phyloP scores from a whole-genome alignment of 2,113 vertebrate species.

The Scophthalmus maximus region DNA sequence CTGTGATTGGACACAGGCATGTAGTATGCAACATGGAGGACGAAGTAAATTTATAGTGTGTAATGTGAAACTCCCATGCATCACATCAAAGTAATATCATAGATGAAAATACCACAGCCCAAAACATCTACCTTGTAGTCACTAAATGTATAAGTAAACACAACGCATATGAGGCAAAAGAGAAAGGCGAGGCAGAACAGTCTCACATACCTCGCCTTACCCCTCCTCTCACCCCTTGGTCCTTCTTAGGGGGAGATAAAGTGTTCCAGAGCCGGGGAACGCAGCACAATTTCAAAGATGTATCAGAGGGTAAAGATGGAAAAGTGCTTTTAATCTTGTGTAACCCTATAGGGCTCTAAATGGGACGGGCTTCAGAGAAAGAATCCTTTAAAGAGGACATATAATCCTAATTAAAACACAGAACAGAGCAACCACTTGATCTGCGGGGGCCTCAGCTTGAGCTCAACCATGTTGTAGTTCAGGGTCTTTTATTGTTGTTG shows the following conservation, averaged over 20 bases:
- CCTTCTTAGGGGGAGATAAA: constrained; percentile 70
- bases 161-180: constrained; percentile 52
- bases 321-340: constrained; percentile 82
- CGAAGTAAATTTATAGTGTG: constrained; percentile 55
- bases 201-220: constrained; percentile 43
- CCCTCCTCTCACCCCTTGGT: constrained; percentile 57
- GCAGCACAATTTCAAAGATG: constrained; percentile 79
- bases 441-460: constrained; percentile 52
- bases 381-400: constrained; percentile 78
- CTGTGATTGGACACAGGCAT: constrained; percentile 80
- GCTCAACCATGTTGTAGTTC: constrained; percentile 47
- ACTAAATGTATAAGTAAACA: constrained; percentile 51
- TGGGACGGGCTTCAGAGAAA: constrained; percentile 68
- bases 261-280: constrained; percentile 77
- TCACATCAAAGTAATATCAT: constrained; percentile 76
- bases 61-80: constrained; percentile 46
- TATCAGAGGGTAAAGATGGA: constrained; percentile 77
- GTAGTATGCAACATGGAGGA: constrained; percentile 69
- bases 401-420: constrained; percentile 82
- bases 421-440: constrained; percentile 73
- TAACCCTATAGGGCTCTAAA: constrained; percentile 79
- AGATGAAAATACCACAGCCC: constrained; percentile 42
- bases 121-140: constrained; percentile 52
- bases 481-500: constrained; percentile 63
- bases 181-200: not conserved